Evolutionary conservation across 2,888 invertebrate genomes (phyloP).

Genomic region (Myathropa florea): DNA sequence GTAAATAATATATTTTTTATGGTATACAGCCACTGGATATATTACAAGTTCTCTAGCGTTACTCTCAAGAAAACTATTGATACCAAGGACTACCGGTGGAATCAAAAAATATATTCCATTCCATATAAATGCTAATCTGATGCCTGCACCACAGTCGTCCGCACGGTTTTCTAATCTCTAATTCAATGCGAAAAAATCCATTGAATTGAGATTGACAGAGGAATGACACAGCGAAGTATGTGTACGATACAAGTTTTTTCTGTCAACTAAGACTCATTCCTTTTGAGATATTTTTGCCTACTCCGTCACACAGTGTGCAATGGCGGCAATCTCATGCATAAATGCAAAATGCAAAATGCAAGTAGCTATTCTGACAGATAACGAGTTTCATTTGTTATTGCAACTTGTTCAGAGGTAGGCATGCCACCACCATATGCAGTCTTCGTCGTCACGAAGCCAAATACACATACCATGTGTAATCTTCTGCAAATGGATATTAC

Average conservation of each 20-base stretch:
- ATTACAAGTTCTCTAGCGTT: neutral
- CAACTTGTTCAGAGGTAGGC: slow-evolving; percentile 36
- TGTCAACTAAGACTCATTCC: neutral
- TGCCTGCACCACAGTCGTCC: slow-evolving; percentile 17
- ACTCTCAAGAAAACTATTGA: neutral
- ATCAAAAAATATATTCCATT: slow-evolving; percentile 23
- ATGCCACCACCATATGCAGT: slow-evolving; percentile 3
- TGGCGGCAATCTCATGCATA: slow-evolving; percentile 47
- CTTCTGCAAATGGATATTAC: slow-evolving; percentile 48
- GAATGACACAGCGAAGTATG: neutral
- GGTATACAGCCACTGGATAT: neutral
- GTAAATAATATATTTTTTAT: neutral
- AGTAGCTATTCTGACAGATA: slow-evolving; percentile 22
- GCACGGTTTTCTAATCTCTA: neutral
- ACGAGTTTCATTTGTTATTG: slow-evolving; percentile 48
- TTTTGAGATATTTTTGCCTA: slow-evolving; percentile 8
- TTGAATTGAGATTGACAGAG: neutral
- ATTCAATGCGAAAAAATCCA: neutral
- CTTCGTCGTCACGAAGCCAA: neutral
- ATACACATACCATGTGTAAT: neutral
- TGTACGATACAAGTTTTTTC: neutral
- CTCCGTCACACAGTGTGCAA: slow-evolving; percentile 3
- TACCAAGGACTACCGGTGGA: neutral
- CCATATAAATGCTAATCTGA: slow-evolving; percentile 54
- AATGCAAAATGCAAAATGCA: slow-evolving; percentile 51